A percentile compares a stretch with the other conserved stretches of the same genome.
phyloP scores from a whole-genome alignment of 2,888 invertebrate genomes.

The Merodon equestris region DNA sequence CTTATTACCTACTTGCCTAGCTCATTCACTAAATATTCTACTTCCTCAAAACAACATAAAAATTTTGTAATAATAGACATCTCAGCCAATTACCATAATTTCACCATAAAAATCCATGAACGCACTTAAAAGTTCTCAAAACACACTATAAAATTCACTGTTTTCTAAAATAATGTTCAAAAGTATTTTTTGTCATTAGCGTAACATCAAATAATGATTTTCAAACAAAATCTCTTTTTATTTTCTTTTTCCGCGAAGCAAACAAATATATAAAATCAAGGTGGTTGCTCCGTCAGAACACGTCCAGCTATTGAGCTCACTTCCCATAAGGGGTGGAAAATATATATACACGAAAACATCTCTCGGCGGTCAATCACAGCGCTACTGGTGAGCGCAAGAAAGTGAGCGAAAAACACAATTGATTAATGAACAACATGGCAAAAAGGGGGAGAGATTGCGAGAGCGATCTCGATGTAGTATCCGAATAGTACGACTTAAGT shows the following conservation, averaged over 20 bases:
- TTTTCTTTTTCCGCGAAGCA: constrained; percentile 12
- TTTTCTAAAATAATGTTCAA: constrained; percentile 3
- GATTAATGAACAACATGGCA: constrained; percentile 43
- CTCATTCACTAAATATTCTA: too few species aligned
- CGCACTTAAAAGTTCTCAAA: constrained; percentile 22
- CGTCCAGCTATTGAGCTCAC: constrained; percentile 74
- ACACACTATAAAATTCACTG: constrained; percentile 42
- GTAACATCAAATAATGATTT: neutral
- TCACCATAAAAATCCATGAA: constrained; percentile 50
- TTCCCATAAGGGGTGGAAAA: constrained; percentile 75
- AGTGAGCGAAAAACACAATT: constrained; percentile 30
- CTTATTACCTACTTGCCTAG: too few species aligned
- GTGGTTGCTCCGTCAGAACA: constrained; percentile 64
- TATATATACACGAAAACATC: constrained; percentile 75
- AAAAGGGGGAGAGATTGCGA: constrained; percentile 40
- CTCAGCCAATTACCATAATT: constrained; percentile 38
- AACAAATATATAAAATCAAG: constrained; percentile 45
- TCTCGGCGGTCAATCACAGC: constrained; percentile 24
- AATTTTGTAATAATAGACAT: too few species aligned
- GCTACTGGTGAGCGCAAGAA: constrained; percentile 25
- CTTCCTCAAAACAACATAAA: too few species aligned
- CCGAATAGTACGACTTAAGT: neutral
- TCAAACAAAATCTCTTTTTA: constrained; percentile 8
- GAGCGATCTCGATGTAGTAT: constrained; percentile 1
- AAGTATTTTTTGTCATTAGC: neutral